phyloP scores from a whole-genome alignment of 2,113 vertebrate species.

The Myrmophylax atrothorax region DNA sequence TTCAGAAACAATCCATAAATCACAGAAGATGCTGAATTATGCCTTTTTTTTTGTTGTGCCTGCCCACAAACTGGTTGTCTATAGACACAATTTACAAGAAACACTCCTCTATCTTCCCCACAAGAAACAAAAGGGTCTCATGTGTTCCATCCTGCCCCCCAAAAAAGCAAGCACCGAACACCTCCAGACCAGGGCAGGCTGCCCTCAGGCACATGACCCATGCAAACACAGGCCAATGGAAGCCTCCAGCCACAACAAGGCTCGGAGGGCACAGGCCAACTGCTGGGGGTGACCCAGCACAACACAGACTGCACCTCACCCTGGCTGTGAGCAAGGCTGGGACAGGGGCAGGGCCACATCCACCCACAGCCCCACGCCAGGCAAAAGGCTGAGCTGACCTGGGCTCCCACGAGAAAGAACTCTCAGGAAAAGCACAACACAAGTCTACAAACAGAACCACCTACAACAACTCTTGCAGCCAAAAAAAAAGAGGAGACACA shows the following conservation, averaged over 20 bases:
- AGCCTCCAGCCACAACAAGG: neutral
- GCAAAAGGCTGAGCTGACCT: neutral
- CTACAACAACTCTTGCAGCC: fast-evolving
- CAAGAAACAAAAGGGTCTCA: neutral
- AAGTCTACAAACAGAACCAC: neutral
- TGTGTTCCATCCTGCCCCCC: neutral
- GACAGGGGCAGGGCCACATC: neutral
- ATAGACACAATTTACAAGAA: neutral
- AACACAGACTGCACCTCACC: neutral
- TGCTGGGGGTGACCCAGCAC: neutral
- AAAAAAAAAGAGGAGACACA: neutral
- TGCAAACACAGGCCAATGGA: neutral
- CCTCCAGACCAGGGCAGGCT: neutral
- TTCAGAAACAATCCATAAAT: neutral
- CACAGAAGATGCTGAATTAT: neutral
- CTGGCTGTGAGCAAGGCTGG: neutral
- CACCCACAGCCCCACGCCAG: neutral
- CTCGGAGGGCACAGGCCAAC: neutral
- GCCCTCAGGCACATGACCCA: neutral
- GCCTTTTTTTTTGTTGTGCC: neutral
- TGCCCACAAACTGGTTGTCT: neutral
- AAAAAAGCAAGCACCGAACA: neutral
- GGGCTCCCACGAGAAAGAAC: neutral
- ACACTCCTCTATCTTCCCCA: neutral
- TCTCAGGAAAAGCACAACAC: neutral